Evolutionary conservation across 2,888 invertebrate species (phyloP).

Genomic region (Tachina fera): DNA sequence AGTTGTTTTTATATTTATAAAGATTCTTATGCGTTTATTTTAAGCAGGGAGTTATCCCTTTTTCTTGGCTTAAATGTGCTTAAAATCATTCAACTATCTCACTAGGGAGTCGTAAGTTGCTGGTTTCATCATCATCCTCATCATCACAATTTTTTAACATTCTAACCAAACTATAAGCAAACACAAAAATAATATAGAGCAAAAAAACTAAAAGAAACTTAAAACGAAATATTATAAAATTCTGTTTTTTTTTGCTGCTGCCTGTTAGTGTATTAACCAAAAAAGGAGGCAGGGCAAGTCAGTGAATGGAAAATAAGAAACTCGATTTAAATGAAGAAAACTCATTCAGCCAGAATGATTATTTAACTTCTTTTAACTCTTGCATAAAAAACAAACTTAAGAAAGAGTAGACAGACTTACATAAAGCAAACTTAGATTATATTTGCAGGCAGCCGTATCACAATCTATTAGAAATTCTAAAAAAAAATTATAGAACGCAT

Average conservation of each 20-base stretch:
- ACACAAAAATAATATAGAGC: not conserved
- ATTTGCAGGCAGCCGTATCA: slow-evolving; percentile 1
- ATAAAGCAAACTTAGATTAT: slow-evolving; percentile 35
- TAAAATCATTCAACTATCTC: slow-evolving; percentile 61
- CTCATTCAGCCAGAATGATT: slow-evolving; percentile 53
- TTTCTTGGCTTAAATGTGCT: slow-evolving; percentile 25
- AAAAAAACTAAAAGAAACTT: slow-evolving; percentile 19
- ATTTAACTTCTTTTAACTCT: slow-evolving; percentile 33
- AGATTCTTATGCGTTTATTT: slow-evolving; percentile 5
- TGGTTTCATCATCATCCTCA: slow-evolving; percentile 37
- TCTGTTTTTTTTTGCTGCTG: not conserved
- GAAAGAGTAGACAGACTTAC: not conserved
- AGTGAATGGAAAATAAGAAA: not conserved
- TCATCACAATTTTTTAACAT: not conserved
- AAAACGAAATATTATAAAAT: slow-evolving; percentile 35
- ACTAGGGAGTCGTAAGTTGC: slow-evolving; percentile 57
- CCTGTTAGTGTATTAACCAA: not conserved
- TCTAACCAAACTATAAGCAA: slow-evolving; percentile 24
- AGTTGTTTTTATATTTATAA: slow-evolving; percentile 41
- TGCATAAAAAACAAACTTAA: slow-evolving; percentile 25
- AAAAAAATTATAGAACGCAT: not conserved
- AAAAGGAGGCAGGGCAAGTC: not conserved
- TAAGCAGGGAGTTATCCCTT: not conserved
- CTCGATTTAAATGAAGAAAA: slow-evolving; percentile 22
- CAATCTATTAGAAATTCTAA: not conserved